phyloP scores from a whole-genome alignment of 2,797 vertebrate genomes.

The Gobionotothen gibberifrons region DNA sequence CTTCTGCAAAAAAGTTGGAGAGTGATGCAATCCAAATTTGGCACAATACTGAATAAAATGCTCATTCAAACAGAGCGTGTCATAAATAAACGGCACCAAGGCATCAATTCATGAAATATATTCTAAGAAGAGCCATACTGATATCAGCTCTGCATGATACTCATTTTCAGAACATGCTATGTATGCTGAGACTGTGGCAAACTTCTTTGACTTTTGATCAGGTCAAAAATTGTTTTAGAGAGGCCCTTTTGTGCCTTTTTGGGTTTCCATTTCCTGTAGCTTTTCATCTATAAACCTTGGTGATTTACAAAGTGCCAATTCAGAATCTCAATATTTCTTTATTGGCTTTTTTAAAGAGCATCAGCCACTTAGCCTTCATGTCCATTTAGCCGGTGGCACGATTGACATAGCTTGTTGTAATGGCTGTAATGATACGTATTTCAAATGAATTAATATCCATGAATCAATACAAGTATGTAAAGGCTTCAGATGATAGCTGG shows the following conservation, averaged over 20 bases:
- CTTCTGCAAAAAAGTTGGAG: conserved; percentile 37
- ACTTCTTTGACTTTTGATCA: too few species aligned
- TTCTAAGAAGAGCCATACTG: not conserved
- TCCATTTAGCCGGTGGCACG: not conserved
- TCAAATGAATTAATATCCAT: conserved; percentile 5
- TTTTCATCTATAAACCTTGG: not conserved
- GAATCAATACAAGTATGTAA: not conserved
- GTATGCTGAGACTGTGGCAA: too few species aligned
- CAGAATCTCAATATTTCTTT: not conserved
- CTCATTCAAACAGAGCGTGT: conserved; percentile 6
- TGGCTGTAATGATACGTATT: not conserved
- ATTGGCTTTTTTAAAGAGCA: too few species aligned
- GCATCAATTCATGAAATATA: not conserved
- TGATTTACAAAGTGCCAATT: not conserved
- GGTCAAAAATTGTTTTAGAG: too few species aligned
- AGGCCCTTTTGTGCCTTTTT: too few species aligned
- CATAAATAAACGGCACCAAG: not conserved
- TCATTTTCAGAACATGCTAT: too few species aligned
- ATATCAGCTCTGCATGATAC: not conserved
- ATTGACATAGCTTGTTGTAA: not conserved
- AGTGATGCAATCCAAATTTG: conserved; percentile 49
- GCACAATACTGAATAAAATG: conserved; percentile 47
- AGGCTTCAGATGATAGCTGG: not conserved
- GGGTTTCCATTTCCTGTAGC: too few species aligned
- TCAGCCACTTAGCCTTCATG: too few species aligned